A percentile compares a stretch with the other conserved stretches of the same genome.
Evolutionary conservation across 2,888 invertebrate genomes (phyloP).

Genomic region (Euproctis similis): DNA sequence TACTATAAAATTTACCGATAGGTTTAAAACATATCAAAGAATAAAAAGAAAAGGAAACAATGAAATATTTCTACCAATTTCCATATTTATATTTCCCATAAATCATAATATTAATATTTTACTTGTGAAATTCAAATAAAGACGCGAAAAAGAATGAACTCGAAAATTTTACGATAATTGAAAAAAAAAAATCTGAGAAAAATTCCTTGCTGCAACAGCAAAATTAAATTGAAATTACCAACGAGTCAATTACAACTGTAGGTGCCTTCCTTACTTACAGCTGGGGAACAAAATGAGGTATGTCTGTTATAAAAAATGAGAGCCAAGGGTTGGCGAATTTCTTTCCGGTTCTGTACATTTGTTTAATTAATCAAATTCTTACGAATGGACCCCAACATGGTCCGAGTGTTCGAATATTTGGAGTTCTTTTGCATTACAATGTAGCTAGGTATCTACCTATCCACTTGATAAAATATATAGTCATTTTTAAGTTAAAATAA

Average conservation of each 20-base stretch:
- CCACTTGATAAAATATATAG: no score
- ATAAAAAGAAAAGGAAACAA: no score
- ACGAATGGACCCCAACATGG: constrained; percentile 49
- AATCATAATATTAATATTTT: no score
- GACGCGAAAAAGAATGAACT: neutral
- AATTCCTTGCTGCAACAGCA: constrained; percentile 30
- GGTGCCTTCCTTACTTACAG: no score
- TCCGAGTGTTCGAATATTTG: constrained; percentile 64
- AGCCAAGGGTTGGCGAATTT: constrained; percentile 65
- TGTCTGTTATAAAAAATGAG: constrained; percentile 60
- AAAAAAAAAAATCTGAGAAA: constrained; percentile 24
- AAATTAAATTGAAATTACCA: constrained; percentile 58
- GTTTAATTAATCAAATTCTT: constrained; percentile 75
- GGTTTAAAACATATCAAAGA: no score
- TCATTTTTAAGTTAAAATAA: no score
- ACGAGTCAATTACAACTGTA: constrained; percentile 62
- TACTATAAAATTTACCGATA: no score
- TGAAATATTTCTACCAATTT: no score
- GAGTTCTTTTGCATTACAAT: constrained; percentile 36
- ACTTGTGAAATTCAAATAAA: neutral
- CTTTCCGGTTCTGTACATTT: constrained; percentile 65
- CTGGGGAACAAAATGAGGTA: constrained; percentile 57
- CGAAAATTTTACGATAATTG: constrained; percentile 10
- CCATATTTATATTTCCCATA: no score
- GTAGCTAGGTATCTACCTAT: no score